A percentile compares a stretch with the other conserved stretches of the same genome.
phyloP scores from a whole-genome alignment of 2,113 vertebrate genomes.

The Prunella himalayana region DNA sequence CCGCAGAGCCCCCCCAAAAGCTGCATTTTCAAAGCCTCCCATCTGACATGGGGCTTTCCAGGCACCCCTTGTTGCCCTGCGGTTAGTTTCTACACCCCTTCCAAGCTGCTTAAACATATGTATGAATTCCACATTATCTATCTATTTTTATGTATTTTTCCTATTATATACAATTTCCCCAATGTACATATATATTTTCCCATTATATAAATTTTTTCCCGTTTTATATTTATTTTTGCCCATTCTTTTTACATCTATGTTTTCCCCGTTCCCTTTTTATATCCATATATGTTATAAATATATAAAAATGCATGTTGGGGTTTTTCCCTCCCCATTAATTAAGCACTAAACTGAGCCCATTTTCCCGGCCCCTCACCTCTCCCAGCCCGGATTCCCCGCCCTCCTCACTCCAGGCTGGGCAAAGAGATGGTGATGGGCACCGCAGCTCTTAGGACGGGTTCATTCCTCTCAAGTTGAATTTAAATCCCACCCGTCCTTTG shows the following conservation, averaged over 20 bases:
- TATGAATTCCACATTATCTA: not conserved
- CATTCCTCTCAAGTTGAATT: not conserved
- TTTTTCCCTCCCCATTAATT: not conserved
- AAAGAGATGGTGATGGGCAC: not conserved
- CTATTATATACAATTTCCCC: not conserved
- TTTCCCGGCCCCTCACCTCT: too few relatives aligned
- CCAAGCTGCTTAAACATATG: not conserved
- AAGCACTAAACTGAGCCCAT: not conserved
- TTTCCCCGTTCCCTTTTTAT: not conserved
- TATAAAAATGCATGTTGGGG: too few relatives aligned
- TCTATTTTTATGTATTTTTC: not conserved
- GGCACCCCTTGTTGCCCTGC: not conserved
- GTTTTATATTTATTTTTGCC: too few relatives aligned
- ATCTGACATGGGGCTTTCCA: not conserved
- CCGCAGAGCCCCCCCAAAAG: not conserved
- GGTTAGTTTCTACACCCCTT: not conserved
- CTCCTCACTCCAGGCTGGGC: not conserved
- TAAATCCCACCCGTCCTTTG: rapidly evolving
- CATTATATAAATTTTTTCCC: not conserved
- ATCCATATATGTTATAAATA: too few relatives aligned
- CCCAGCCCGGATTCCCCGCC: not conserved
- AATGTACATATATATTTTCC: not conserved
- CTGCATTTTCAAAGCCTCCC: not conserved
- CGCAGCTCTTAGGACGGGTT: not conserved
- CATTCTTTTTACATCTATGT: not conserved